Conservation (phyloP, 2,888 invertebrate genomes). For the Drosophila pegasa region DNA sequence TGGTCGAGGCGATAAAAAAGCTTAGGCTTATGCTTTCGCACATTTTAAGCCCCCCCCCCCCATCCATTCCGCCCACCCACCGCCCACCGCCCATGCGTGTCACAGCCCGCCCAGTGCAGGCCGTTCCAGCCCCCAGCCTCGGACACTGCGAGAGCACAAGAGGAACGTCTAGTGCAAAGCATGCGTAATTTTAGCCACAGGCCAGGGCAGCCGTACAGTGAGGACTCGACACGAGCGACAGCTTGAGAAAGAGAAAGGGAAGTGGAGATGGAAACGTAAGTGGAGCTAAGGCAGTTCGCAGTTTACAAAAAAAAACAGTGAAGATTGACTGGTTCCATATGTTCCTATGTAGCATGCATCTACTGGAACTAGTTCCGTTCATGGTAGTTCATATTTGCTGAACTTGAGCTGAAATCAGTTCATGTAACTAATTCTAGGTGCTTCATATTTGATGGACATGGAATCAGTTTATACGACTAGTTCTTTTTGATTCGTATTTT, state of each 20-base stretch:
- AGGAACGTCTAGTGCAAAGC: constrained; percentile 63
- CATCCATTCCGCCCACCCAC: constrained; percentile 2
- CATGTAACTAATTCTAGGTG: no score
- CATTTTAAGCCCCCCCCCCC: constrained; percentile 63
- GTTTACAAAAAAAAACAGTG: background rate
- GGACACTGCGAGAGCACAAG: constrained; percentile 47
- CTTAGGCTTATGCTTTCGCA: constrained; percentile 79
- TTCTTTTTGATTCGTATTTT: no score
- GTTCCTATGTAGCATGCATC: no score
- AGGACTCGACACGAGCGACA: background rate
- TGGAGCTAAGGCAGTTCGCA: background rate
- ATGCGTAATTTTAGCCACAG: constrained; percentile 57
- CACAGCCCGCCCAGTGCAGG: background rate
- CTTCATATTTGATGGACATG: no score
- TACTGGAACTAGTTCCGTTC: no score
- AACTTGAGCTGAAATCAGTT: no score
- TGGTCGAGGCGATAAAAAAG: constrained; percentile 77
- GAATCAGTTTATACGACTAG: no score
- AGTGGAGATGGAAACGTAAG: background rate
- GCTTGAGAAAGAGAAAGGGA: background rate
- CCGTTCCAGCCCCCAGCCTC: constrained; percentile 24
- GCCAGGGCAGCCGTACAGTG: background rate
- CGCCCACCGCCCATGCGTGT: background rate
- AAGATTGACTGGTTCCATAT: no score
- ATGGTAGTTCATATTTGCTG: no score